phyloP scores from a whole-genome alignment of 1,140 invertebrate species.

The Colletes gigas region DNA sequence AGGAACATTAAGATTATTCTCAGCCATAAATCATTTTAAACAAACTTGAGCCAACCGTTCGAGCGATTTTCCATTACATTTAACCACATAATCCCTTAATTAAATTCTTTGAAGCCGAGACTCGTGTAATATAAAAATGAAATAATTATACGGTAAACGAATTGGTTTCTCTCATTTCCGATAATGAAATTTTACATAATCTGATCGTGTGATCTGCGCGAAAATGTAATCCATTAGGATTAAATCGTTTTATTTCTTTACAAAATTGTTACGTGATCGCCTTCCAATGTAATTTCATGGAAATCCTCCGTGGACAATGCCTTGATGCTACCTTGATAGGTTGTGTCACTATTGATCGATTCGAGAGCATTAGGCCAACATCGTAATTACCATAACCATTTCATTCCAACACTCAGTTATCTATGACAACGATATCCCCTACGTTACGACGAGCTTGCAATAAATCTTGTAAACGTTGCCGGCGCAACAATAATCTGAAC shows the following conservation, averaged over 20 bases:
- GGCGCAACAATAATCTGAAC: neutral
- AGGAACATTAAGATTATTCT: too few relatives aligned
- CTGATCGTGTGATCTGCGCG: too few relatives aligned
- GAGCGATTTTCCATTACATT: neutral
- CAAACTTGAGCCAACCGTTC: neutral
- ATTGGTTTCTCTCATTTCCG: too few relatives aligned
- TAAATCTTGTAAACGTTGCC: neutral
- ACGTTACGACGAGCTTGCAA: neutral
- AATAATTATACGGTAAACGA: too few relatives aligned
- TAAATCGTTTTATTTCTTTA: neutral
- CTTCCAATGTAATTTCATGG: neutral
- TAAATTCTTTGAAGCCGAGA: too few relatives aligned
- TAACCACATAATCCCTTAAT: too few relatives aligned
- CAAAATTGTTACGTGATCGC: neutral
- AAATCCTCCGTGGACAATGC: neutral
- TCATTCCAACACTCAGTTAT: neutral
- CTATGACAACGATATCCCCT: neutral
- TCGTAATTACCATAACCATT: conserved; percentile 13
- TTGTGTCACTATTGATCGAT: neutral
- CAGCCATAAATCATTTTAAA: too few relatives aligned
- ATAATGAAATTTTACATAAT: too few relatives aligned
- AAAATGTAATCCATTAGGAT: neutral
- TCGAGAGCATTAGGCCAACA: neutral
- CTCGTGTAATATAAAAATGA: too few relatives aligned
- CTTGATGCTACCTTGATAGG: neutral